These are phyloP conservation scores for Drosophila setifemur DNA, from an alignment of 1,140 invertebrate genomes.

Conservation along the genomic window DNA sequence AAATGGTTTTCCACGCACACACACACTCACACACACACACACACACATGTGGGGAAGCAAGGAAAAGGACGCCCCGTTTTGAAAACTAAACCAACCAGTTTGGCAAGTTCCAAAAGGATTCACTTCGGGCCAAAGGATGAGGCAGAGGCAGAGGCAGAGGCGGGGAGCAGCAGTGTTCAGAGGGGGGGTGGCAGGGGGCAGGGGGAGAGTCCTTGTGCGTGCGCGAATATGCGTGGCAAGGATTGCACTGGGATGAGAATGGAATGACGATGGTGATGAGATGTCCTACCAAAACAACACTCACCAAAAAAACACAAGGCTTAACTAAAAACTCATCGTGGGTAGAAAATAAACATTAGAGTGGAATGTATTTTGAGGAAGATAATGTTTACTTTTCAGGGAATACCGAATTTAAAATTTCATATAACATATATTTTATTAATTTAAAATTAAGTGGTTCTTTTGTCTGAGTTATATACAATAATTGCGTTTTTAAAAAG, in stretches of 20 bases:
- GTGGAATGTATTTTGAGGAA: neutral
- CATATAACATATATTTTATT: neutral
- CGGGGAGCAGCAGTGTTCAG: neutral
- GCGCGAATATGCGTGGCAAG: conserved; percentile 52
- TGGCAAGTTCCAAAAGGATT: conserved; percentile 64
- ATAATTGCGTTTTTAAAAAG: no score
- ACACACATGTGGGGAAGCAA: neutral
- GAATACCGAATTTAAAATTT: neutral
- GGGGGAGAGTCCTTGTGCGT: conserved; percentile 37
- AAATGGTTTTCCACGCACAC: conserved; percentile 62
- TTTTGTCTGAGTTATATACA: no score
- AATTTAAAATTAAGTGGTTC: neutral
- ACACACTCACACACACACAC: neutral
- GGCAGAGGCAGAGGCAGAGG: neutral
- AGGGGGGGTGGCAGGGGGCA: neutral
- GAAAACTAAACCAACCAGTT: conserved; percentile 71
- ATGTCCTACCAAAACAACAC: conserved; percentile 16
- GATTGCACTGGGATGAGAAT: conserved; percentile 37
- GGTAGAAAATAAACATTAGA: neutral
- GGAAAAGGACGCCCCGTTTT: conserved; percentile 32
- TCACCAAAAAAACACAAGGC: neutral
- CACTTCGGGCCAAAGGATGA: conserved; percentile 36
- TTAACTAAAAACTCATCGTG: neutral
- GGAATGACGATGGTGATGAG: conserved; percentile 35
- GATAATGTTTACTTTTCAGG: no score